phyloP scores from a whole-genome alignment of 2,797 vertebrate species.

The Spinus olivaceus region DNA sequence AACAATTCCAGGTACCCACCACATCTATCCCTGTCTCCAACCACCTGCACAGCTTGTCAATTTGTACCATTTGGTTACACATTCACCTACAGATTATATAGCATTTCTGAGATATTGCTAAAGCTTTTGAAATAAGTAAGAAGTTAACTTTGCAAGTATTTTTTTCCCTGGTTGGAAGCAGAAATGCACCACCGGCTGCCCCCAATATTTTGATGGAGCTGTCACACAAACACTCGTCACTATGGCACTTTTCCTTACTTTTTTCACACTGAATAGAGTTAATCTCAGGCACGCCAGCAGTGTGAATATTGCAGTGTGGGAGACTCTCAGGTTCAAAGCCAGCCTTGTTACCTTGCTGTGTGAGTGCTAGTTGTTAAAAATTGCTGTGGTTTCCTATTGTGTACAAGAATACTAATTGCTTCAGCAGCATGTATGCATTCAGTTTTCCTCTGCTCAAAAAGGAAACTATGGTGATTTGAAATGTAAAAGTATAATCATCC shows the following conservation, averaged over 20 bases:
- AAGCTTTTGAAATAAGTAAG: constrained; percentile 2
- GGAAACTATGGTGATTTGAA: constrained; percentile 1
- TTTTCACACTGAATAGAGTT: constrained; percentile 19
- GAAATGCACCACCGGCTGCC: constrained; percentile 9
- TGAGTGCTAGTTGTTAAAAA: constrained; percentile 39
- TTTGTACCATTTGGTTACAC: not conserved
- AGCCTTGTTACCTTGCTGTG: constrained; percentile 23
- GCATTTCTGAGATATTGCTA: constrained; percentile 26
- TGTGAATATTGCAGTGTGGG: constrained; percentile 35
- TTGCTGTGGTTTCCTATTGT: constrained; percentile 32
- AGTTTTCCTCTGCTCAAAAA: constrained; percentile 16
- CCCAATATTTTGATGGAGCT: constrained; percentile 58
- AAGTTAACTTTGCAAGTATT: constrained; percentile 1
- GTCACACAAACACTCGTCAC: constrained; percentile 24
- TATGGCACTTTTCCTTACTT: constrained; percentile 13
- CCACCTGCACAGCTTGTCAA: not conserved
- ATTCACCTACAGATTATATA: not conserved
- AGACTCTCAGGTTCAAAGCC: constrained; percentile 41
- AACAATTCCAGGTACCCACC: not conserved
- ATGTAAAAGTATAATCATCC: constrained; percentile 43
- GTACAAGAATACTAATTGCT: constrained; percentile 40
- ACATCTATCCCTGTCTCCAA: not conserved
- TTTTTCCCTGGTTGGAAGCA: not conserved
- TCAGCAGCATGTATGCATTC: not conserved
- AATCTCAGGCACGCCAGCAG: not conserved